These are phyloP conservation scores for Diarsia dahlii DNA, from an alignment of 2,888 invertebrate genomes.

Conservation along the genomic window DNA sequence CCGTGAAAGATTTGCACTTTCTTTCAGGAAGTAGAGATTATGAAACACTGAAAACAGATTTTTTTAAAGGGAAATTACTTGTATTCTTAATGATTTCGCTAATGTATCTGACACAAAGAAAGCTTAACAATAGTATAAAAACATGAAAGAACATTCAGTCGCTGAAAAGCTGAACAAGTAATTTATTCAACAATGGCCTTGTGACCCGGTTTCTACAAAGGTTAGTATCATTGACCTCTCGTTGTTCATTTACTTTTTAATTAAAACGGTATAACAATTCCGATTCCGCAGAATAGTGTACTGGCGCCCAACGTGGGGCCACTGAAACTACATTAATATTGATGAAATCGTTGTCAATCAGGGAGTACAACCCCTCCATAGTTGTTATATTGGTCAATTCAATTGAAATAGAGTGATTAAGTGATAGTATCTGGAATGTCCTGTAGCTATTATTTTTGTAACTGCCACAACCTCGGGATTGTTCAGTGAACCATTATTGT, in stretches of 20 bases:
- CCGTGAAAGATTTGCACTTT: background rate
- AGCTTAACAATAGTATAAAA: constrained; percentile 17
- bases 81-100: background rate
- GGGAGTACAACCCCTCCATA: background rate
- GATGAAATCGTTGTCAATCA: constrained; percentile 19
- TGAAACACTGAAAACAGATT: constrained; percentile 10
- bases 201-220: constrained; percentile 61
- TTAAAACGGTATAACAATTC: constrained; percentile 38
- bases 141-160: constrained; percentile 43
- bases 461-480: constrained; percentile 13
- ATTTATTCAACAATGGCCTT: constrained; percentile 53
- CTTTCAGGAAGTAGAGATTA: constrained; percentile 24
- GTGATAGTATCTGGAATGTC: background rate
- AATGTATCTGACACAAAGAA: constrained; percentile 14
- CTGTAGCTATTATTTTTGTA: constrained; percentile 22
- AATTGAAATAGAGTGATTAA: constrained; percentile 18
- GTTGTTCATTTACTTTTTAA: constrained; percentile 43
- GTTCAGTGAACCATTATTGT: constrained; percentile 20
- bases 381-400: background rate
- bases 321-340: constrained; percentile 12
- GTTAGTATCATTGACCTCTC: constrained; percentile 58
- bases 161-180: constrained; percentile 40
- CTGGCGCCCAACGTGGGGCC: constrained; percentile 74
- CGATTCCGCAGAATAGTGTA: constrained; percentile 32
- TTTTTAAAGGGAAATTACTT: background rate